These are phyloP conservation scores for Glareola pratincola DNA, from an alignment of 2,113 vertebrate genomes.

Conservation along the genomic window DNA sequence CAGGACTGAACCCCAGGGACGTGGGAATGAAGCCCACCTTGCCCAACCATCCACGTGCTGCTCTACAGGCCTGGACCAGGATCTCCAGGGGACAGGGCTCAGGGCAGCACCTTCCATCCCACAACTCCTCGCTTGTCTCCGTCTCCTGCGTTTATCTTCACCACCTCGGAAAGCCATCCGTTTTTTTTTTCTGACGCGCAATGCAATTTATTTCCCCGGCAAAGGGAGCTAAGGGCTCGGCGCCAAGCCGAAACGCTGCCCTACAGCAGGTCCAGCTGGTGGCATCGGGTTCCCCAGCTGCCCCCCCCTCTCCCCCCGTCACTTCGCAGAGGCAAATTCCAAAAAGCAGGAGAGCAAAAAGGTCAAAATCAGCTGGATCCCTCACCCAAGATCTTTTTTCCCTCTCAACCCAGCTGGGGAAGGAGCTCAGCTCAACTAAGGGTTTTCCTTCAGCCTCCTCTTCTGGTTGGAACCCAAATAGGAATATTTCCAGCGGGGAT, in stretches of 20 bases:
- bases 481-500: not conserved
- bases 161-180: not conserved
- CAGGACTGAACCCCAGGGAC: rapidly evolving
- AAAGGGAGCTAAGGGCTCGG: not conserved
- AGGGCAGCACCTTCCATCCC: rapidly evolving
- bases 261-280: not conserved
- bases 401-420: not conserved
- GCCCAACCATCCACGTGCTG: not conserved
- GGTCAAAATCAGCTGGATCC: not conserved
- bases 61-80: not conserved
- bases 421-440: not conserved
- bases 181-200: not conserved
- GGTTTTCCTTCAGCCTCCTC: not conserved
- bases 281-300: not conserved
- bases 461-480: not conserved
- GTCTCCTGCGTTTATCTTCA: not conserved
- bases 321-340: not conserved
- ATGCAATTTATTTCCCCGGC: not conserved
- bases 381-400: not conserved
- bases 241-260: not conserved
- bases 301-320: not conserved
- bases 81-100: rapidly evolving
- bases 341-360: not conserved
- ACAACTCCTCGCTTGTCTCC: not conserved
- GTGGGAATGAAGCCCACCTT: not conserved